phyloP scores from a whole-genome alignment of 2,113 vertebrate genomes.

The Cyrtonyx montezumae region DNA sequence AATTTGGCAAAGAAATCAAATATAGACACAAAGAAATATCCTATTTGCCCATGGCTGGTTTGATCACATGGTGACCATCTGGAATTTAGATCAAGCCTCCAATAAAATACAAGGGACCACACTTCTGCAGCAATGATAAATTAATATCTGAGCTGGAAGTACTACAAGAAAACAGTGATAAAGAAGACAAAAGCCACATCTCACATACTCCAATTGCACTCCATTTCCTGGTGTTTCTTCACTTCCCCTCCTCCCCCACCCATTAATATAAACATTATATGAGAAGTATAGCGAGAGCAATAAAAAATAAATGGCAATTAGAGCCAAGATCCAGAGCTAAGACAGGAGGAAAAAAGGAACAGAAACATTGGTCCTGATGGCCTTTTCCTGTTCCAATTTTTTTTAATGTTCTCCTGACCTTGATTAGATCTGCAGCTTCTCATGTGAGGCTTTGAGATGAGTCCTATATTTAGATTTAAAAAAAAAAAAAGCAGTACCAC shows the following conservation, averaged over 20 bases:
- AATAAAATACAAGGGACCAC: slow-evolving; percentile 27
- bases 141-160: slow-evolving; percentile 66
- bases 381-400: slow-evolving; percentile 73
- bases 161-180: slow-evolving; percentile 49
- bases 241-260: slow-evolving; percentile 1
- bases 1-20: slow-evolving; percentile 46
- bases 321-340: slow-evolving; percentile 57
- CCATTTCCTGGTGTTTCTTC: slow-evolving; percentile 60
- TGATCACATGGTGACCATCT: slow-evolving; percentile 63
- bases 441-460: slow-evolving; percentile 49
- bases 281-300: slow-evolving; percentile 66
- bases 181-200: slow-evolving; percentile 65
- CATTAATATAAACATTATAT: slow-evolving; percentile 75
- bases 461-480: slow-evolving; percentile 40
- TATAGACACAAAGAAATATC: slow-evolving; percentile 59
- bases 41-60: slow-evolving; percentile 63
- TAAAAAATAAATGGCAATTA: slow-evolving; percentile 68
- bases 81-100: slow-evolving; percentile 50
- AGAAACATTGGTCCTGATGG: slow-evolving; percentile 72
- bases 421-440: slow-evolving; percentile 69
- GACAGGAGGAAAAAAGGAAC: slow-evolving; percentile 68
- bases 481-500: background rate
- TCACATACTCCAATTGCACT: slow-evolving; percentile 59
- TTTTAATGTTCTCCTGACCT: slow-evolving; percentile 73
- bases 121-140: slow-evolving; percentile 53